Base-by-base conservation (phyloP, 2,888 invertebrate genomes). In the Lasioglossum malachurum region DNA sequence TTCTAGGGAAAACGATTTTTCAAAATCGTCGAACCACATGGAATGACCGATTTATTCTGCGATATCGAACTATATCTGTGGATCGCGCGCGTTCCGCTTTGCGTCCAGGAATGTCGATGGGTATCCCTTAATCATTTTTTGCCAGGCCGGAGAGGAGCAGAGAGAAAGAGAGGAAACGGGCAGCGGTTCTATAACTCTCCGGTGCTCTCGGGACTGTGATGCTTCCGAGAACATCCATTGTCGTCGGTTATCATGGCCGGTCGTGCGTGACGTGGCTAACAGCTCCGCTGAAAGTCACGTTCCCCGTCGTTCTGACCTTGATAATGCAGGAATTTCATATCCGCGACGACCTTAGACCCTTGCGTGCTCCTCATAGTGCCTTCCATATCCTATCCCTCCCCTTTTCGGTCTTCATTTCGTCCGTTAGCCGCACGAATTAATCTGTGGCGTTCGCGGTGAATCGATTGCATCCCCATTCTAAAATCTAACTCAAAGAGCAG, bases 171-270 rank as follows among this genome's bases (percentile, higher is more conserved):
- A 79, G 76, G 76, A 79, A 84, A 57, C 71, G 23, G 14, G 38
- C 75, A 49, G 64, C n/a, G 38, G 53, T 57, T 53, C 67, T 75
- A 53, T 71, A 71, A 71, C 78, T 75, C 74, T 60, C 23, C 60
- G 23, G 41, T 41, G 64, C 71, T 71, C 71, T 71, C 83, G 80
- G 89, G 90, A 89, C 88, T 75, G 35, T 69, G 91, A 90, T 85
- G 89, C 91, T 90, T 88, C 90, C 81, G 88, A 90, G 90, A 90
- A 90, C 91, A 83, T 90, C 89, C 85, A 90, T 89, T 89, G 90
- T 90, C 89, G 87, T 83, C 88, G 88, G 91, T 90, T 90, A 90
- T 90, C 91, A 90, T 77, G 89, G 53, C 41, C 91, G 81, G 86
- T 90, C 90, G 89, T 90, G 90, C 90, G 90, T 90, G 88, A 89